These are phyloP conservation scores for Schlechtendalia chinensis DNA, from an alignment of 1,140 invertebrate species.

Conservation along the genomic window DNA sequence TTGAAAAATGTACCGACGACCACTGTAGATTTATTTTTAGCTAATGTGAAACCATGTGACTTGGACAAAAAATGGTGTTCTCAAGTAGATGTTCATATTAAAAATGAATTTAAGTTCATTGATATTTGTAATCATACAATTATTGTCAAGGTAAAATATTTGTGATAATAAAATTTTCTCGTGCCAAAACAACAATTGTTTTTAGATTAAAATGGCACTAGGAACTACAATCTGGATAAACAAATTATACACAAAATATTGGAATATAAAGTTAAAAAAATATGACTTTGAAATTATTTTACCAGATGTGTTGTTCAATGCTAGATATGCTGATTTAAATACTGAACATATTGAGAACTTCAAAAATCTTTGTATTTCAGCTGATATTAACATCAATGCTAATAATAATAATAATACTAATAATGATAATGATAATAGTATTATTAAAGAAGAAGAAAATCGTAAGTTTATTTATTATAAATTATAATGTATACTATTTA, in stretches of 20 bases:
- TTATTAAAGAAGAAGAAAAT: not conserved
- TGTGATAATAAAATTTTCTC: not conserved
- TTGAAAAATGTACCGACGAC: constrained; percentile 1
- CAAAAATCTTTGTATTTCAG: not conserved
- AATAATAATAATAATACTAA: not conserved
- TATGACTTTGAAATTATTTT: not conserved
- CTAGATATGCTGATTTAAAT: constrained; percentile 8
- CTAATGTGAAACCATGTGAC: constrained; percentile 23
- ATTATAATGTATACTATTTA: too few relatives aligned
- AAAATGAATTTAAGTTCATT: not conserved
- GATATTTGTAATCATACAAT: not conserved
- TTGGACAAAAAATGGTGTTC: constrained; percentile 27
- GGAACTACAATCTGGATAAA: constrained; percentile 21
- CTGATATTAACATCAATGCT: not conserved
- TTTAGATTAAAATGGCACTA: constrained; percentile 30
- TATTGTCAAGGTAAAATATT: constrained; percentile 5
- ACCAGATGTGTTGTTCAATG: not conserved
- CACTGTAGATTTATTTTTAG: constrained; percentile 25
- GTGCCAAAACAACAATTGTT: not conserved
- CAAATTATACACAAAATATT: constrained; percentile 20
- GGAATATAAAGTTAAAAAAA: not conserved
- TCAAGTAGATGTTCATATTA: not conserved
- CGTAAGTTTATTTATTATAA: not conserved
- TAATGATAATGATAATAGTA: not conserved
- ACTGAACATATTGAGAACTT: constrained; percentile 12